Percentiles rank a stretch among this genome's conserved stretches.
Conservation (phyloP, 1,140 invertebrate species). For the Drosophila murphyi region DNA sequence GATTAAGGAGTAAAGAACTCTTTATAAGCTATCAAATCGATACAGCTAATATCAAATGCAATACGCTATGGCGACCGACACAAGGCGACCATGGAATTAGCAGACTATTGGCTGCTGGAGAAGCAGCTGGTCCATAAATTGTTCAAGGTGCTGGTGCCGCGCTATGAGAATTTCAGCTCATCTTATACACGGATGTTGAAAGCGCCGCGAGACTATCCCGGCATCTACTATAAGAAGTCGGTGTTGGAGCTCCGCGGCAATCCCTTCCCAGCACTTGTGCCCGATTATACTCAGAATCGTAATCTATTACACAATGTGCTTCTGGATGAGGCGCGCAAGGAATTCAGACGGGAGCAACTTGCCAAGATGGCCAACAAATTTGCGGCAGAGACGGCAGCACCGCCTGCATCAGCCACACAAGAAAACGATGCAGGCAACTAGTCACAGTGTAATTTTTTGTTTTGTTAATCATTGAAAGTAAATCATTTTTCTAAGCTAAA, state of each 20-base stretch:
- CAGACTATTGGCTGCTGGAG: constrained; percentile 94
- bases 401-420: not conserved
- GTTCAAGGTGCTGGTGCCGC: constrained; percentile 95
- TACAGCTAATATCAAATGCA: constrained; percentile 94
- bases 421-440: not conserved
- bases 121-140: constrained; percentile 96
- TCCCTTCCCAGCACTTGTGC: constrained; percentile 87
- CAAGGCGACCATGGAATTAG: constrained; percentile 94
- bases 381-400: constrained; percentile 10
- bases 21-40: constrained; percentile 49
- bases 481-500: constrained; percentile 39
- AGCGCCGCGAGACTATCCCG: constrained; percentile 88
- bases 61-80: constrained; percentile 93
- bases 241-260: constrained; percentile 93
- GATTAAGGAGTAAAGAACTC: not conserved
- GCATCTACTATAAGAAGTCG: constrained; percentile 85
- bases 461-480: constrained; percentile 34
- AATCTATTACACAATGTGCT: constrained; percentile 89
- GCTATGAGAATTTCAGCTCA: constrained; percentile 89
- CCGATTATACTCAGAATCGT: constrained; percentile 86
- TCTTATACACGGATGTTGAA: constrained; percentile 91
- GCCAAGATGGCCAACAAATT: constrained; percentile 51
- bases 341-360: constrained; percentile 85
- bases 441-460: constrained; percentile 8
- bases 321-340: constrained; percentile 90